Conservation (phyloP, 2,113 vertebrate species). For the Carassius carassius region DNA sequence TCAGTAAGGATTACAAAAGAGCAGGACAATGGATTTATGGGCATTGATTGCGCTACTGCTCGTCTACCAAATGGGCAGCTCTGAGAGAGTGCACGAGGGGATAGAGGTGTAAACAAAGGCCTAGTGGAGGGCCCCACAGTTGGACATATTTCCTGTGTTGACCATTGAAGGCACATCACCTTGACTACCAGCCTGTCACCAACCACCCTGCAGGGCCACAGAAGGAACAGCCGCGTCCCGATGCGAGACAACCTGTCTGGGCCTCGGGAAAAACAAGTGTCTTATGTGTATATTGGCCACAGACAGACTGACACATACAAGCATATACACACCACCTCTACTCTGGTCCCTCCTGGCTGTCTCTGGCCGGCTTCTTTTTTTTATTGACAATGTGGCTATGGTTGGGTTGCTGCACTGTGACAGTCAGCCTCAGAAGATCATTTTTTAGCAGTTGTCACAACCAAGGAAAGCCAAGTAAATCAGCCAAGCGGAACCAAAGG, state of each 20-base stretch:
- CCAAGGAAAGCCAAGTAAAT: slow-evolving; percentile 46
- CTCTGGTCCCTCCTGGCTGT: slow-evolving; percentile 15
- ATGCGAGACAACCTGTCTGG: slow-evolving; percentile 37
- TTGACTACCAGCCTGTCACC: slow-evolving; percentile 57
- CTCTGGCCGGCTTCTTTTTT: neutral
- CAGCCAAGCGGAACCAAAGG: slow-evolving; percentile 33
- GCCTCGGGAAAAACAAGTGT: slow-evolving; percentile 37
- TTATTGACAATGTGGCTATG: slow-evolving; percentile 51
- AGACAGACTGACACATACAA: neutral
- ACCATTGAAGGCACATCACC: slow-evolving; percentile 49
- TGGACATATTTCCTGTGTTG: slow-evolving; percentile 48
- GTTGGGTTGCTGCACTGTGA: slow-evolving; percentile 37
- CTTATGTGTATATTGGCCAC: slow-evolving; percentile 41
- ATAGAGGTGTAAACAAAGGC: slow-evolving; percentile 51
- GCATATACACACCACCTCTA: slow-evolving; percentile 6
- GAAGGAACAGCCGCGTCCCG: neutral
- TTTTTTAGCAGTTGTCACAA: slow-evolving; percentile 55
- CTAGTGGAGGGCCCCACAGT: slow-evolving; percentile 43
- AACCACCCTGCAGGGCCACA: slow-evolving; percentile 41
- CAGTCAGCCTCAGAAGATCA: slow-evolving; percentile 50
- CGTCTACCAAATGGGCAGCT: slow-evolving; percentile 18
- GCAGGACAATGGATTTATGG: slow-evolving; percentile 58
- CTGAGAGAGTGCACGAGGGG: neutral
- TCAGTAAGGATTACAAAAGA: slow-evolving; percentile 58
- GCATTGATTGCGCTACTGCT: slow-evolving; percentile 53